Evolutionary conservation across 2,888 invertebrate genomes (phyloP).

Genomic region (Eugnorisma glareosa): DNA sequence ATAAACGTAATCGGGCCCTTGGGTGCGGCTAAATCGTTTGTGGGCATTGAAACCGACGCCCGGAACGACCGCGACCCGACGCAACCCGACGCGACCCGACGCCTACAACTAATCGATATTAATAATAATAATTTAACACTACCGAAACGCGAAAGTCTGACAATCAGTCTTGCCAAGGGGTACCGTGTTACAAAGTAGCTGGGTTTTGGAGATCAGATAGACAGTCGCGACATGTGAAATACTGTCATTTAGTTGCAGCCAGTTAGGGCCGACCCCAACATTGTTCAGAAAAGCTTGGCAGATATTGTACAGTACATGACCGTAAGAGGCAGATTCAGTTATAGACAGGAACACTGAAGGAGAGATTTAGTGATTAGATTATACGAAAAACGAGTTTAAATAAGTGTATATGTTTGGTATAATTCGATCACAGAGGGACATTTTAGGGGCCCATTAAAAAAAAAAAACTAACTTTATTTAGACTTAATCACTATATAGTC

Average conservation of each 20-base stretch:
- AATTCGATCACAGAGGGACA: too few species aligned
- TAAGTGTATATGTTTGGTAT: too few species aligned
- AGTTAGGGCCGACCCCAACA: neutral
- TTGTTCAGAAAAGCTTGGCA: neutral
- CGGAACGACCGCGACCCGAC: conserved; percentile 3
- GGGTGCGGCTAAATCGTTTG: conserved; percentile 83
- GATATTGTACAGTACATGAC: neutral
- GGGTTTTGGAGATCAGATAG: neutral
- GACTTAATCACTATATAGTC: too few species aligned
- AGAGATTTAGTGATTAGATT: neutral
- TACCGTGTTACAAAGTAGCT: neutral
- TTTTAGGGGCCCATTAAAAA: too few species aligned
- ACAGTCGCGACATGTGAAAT: neutral
- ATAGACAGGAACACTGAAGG: neutral
- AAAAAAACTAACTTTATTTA: too few species aligned
- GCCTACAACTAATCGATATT: conserved; percentile 72
- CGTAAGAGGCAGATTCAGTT: neutral
- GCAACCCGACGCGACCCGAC: conserved; percentile 46
- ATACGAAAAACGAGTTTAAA: neutral
- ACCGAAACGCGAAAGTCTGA: neutral
- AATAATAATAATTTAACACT: conserved; percentile 29
- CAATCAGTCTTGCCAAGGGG: neutral
- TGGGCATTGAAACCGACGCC: conserved; percentile 64
- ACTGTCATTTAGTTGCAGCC: neutral
- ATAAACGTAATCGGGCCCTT: conserved; percentile 77